Evolutionary conservation across 2,888 invertebrate species (phyloP).

Genomic region (Meganola albula): DNA sequence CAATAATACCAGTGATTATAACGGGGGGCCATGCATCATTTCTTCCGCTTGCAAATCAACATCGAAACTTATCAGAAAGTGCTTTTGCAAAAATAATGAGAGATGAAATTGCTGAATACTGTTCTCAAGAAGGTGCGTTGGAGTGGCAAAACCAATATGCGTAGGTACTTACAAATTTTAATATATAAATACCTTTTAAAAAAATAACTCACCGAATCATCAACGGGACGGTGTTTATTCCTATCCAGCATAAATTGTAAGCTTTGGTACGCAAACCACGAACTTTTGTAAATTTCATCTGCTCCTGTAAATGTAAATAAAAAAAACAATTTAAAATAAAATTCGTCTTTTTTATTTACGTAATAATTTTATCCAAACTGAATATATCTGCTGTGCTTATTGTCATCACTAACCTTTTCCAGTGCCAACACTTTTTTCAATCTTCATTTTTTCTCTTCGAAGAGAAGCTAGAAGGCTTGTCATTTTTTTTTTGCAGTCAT

Average conservation of each 20-base stretch:
- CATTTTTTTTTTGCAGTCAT: conserved; percentile 11
- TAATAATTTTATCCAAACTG: conserved; percentile 7
- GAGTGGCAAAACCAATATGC: conserved; percentile 5
- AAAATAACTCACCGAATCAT: conserved; percentile 4
- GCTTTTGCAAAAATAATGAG: conserved; percentile 6
- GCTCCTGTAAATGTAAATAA: conserved; percentile 8
- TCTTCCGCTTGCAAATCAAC: conserved; percentile 8
- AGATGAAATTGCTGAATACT: conserved; percentile 6
- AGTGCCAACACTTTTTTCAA: conserved; percentile 8
- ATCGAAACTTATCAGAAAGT: conserved; percentile 8
- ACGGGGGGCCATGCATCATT: conserved; percentile 6
- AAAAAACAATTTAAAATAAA: conserved; percentile 4
- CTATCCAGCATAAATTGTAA: conserved; percentile 9
- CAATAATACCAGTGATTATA: conserved; percentile 4
- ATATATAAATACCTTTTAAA: conserved; percentile 3
- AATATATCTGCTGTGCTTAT: conserved; percentile 7
- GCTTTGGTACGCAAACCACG: conserved; percentile 10
- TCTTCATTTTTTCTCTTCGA: conserved; percentile 9
- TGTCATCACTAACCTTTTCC: conserved; percentile 8
- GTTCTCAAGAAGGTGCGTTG: conserved; percentile 4
- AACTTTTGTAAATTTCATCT: conserved; percentile 10
- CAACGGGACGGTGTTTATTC: conserved; percentile 6
- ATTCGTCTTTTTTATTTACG: conserved; percentile 6
- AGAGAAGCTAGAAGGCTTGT: conserved; percentile 10
- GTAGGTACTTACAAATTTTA: conserved; percentile 5